phyloP scores from a whole-genome alignment of 2,113 vertebrate species.

The Rhinoderma darwinii region DNA sequence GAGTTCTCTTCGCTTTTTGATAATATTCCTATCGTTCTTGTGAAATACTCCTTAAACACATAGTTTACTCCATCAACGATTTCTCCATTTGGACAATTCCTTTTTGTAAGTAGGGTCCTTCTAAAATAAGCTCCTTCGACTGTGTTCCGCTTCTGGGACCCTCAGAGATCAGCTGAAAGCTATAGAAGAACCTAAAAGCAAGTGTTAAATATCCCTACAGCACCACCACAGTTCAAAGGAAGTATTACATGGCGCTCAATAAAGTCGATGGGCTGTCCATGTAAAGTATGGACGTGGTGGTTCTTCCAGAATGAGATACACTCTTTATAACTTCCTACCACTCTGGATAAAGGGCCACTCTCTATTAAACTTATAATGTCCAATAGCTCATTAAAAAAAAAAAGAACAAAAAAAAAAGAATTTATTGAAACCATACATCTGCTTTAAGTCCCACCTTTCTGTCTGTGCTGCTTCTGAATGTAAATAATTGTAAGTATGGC shows the following conservation, averaged over 20 bases:
- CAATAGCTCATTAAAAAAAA: neutral
- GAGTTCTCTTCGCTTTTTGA: no score
- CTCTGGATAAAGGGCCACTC: neutral
- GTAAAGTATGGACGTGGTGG: neutral
- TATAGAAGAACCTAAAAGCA: neutral
- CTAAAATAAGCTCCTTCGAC: no score
- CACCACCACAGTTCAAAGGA: neutral
- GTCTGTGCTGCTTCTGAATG: neutral
- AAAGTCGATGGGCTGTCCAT: neutral
- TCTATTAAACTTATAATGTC: neutral
- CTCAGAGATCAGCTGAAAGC: neutral
- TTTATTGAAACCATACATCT: neutral
- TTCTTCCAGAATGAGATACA: neutral
- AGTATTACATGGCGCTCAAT: neutral
- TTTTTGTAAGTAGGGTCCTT: no score
- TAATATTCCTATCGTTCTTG: neutral
- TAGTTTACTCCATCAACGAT: no score
- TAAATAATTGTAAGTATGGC: neutral
- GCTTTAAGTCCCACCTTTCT: conserved; percentile 23
- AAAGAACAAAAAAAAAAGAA: no score
- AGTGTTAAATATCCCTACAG: neutral
- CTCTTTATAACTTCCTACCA: neutral
- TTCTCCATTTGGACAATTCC: no score
- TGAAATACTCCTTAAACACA: no score
- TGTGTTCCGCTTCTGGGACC: neutral